A percentile compares a stretch with the other conserved stretches of the same genome.
These are phyloP conservation scores for Palaemon carinicauda DNA, from an alignment of 1,140 invertebrate genomes.

Conservation along the genomic window DNA sequence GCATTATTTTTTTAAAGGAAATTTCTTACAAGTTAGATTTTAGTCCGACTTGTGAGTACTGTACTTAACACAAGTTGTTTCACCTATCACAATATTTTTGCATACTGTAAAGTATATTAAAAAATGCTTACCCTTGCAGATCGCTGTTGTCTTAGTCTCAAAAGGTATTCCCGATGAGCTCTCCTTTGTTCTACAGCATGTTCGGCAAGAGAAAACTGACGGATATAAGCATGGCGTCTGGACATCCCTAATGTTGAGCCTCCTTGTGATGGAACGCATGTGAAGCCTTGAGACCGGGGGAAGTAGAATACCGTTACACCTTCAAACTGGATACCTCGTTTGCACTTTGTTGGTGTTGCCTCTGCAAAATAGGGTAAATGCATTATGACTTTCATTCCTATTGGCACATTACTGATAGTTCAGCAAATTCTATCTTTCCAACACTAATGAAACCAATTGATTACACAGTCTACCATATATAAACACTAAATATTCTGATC, in stretches of 20 bases:
- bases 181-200: constrained; percentile 87
- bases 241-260: constrained; percentile 97
- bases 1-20: too few species aligned
- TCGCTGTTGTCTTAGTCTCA: constrained; percentile 78
- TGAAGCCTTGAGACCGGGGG: constrained; percentile 93
- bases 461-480: too few species aligned
- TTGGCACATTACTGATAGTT: too few species aligned
- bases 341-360: constrained; percentile 70
- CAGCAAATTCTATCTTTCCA: too few species aligned
- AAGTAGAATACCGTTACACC: constrained; percentile 96
- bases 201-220: constrained; percentile 80
- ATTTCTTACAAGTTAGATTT: too few species aligned
- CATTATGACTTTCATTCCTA: too few species aligned
- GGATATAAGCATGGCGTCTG: constrained; percentile 79
- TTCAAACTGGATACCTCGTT: constrained; percentile 81
- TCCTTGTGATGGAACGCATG: constrained; percentile 93
- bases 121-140: constrained; percentile 67
- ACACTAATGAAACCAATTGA: too few species aligned
- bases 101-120: too few species aligned
- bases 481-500: too few species aligned
- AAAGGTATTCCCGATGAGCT: constrained; percentile 82
- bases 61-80: too few species aligned
- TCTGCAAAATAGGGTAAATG: constrained; percentile 9
- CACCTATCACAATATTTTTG: too few species aligned
- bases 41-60: too few species aligned